These are phyloP conservation scores for Ochropacha duplaris DNA, from an alignment of 2,888 invertebrate species.

Conservation along the genomic window DNA sequence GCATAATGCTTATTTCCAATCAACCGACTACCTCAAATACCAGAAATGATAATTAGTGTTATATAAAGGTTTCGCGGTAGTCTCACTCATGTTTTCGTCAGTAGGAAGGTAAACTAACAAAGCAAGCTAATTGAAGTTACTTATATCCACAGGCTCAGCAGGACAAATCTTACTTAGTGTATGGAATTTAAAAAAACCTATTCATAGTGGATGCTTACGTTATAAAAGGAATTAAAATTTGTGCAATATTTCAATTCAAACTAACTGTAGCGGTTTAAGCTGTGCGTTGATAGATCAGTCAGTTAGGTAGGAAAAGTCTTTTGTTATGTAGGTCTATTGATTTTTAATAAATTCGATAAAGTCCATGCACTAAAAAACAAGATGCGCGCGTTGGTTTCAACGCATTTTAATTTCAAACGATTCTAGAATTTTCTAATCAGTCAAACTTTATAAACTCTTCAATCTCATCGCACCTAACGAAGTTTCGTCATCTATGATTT, in stretches of 20 bases:
- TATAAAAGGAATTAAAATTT: no score
- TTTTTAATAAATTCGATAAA: not conserved
- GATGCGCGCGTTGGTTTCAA: not conserved
- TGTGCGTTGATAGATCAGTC: no score
- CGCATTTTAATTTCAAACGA: no score
- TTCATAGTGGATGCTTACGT: no score
- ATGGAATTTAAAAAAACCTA: no score
- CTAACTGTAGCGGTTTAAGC: no score
- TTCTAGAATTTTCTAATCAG: not conserved
- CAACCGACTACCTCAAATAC: not conserved
- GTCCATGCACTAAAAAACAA: not conserved
- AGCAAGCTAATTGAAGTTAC: not conserved
- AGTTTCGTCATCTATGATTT: not conserved
- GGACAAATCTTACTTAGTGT: no score
- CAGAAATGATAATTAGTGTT: not conserved
- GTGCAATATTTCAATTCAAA: no score
- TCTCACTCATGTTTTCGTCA: not conserved
- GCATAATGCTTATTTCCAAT: not conserved
- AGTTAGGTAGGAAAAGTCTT: no score
- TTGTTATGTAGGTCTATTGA: no score
- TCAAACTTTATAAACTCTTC: not conserved
- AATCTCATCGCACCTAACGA: not conserved
- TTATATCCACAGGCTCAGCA: no score
- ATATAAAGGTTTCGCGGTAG: not conserved
- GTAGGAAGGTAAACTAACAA: no score